Evolutionary conservation across 1,140 invertebrate genomes (phyloP).

Genomic region (Bombus ignitus): DNA sequence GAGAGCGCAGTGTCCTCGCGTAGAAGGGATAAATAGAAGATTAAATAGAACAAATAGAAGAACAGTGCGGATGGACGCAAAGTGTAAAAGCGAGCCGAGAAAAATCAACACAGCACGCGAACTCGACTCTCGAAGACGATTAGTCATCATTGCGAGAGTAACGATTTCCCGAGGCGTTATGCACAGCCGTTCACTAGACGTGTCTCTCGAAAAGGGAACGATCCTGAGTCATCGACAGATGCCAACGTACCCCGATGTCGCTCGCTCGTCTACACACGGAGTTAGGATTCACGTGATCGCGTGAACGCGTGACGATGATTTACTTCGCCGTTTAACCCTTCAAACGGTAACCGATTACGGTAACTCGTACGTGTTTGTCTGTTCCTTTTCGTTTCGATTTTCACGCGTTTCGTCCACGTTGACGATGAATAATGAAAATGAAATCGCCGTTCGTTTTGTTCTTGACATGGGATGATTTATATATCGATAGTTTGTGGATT

Average conservation of each 20-base stretch:
- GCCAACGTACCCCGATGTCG: conserved; percentile 49
- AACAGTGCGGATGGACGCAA: conserved; percentile 1
- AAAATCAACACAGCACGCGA: conserved; percentile 41
- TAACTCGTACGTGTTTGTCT: not conserved
- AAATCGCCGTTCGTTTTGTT: no score
- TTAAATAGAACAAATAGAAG: not conserved
- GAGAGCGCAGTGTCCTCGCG: not conserved
- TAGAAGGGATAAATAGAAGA: conserved; percentile 8
- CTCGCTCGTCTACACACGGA: not conserved
- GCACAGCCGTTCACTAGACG: conserved; percentile 42
- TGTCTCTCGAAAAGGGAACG: conserved; percentile 59
- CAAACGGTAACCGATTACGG: conserved; percentile 20
- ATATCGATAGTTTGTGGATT: no score
- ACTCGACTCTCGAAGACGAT: conserved; percentile 27
- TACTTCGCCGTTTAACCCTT: conserved; percentile 39
- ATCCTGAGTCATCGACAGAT: conserved; percentile 62
- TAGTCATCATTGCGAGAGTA: conserved; percentile 55
- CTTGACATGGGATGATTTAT: no score
- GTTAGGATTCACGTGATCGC: conserved; percentile 27
- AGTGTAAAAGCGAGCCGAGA: conserved; percentile 19
- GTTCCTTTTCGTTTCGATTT: not conserved
- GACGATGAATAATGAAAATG: no score
- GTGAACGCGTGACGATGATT: conserved; percentile 19
- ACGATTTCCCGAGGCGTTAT: conserved; percentile 52
- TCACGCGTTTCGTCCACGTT: not conserved